These are phyloP conservation scores for Spea bombifrons DNA, from an alignment of 2,113 vertebrate species.

Conservation along the genomic window DNA sequence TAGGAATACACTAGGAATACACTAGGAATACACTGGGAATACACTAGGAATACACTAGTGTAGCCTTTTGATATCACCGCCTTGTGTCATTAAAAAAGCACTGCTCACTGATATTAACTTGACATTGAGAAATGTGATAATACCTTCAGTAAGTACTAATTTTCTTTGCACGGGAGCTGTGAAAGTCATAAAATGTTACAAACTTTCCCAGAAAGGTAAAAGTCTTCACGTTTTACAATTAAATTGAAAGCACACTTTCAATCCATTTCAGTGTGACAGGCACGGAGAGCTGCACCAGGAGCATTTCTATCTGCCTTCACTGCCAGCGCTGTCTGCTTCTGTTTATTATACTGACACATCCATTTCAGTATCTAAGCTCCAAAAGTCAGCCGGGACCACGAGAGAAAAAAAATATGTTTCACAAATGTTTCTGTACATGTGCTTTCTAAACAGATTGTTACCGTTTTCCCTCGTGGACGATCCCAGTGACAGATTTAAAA, in stretches of 20 bases:
- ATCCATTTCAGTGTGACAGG: slow-evolving; percentile 30
- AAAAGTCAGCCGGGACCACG: slow-evolving; percentile 30
- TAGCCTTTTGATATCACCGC: background rate
- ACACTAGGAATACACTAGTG: background rate
- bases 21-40: background rate
- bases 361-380: slow-evolving; percentile 45
- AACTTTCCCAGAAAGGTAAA: slow-evolving; percentile 3
- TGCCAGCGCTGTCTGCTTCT: slow-evolving; percentile 31
- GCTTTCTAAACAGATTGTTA: slow-evolving; percentile 46
- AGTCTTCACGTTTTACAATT: slow-evolving; percentile 10
- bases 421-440: slow-evolving; percentile 42
- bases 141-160: background rate
- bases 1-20: no score
- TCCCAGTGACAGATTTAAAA: slow-evolving; percentile 30
- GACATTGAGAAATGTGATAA: background rate
- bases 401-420: slow-evolving; percentile 41
- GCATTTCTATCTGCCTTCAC: slow-evolving; percentile 21
- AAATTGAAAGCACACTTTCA: slow-evolving; percentile 33
- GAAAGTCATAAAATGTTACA: slow-evolving; percentile 21
- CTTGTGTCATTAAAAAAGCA: background rate
- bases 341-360: slow-evolving; percentile 44
- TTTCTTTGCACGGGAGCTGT: background rate
- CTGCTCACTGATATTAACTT: background rate
- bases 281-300: slow-evolving; percentile 6
- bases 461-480: slow-evolving; percentile 30